These are phyloP conservation scores for Macaria notata DNA, from an alignment of 2,888 invertebrate genomes.

Conservation along the genomic window DNA sequence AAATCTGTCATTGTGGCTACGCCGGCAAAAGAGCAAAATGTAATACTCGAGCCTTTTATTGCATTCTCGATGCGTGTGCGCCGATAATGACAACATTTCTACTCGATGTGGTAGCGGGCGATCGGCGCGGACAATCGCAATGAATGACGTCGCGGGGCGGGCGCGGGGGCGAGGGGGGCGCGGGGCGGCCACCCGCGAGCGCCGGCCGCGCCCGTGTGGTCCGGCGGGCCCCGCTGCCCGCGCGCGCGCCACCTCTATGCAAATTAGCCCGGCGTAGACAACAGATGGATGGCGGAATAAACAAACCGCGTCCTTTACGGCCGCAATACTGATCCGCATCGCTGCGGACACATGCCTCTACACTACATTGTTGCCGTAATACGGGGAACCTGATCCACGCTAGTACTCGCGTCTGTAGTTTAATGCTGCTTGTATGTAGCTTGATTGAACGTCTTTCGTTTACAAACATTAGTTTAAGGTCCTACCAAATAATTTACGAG, in stretches of 20 bases:
- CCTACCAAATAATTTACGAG: no score
- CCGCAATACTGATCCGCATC: conserved; percentile 40
- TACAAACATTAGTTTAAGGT: no score
- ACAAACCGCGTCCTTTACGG: conserved; percentile 76
- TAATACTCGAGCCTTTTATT: conserved; percentile 61
- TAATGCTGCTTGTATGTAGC: no score
- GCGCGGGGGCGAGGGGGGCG: conserved; percentile 35
- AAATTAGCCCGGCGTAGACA: conserved; percentile 81
- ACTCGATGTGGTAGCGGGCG: conserved; percentile 73
- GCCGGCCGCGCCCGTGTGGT: conserved; percentile 77
- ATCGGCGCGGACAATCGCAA: conserved; percentile 76
- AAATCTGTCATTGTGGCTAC: conserved; percentile 52
- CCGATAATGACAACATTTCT: conserved; percentile 78
- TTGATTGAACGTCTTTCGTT: no score
- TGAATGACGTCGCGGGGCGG: conserved; percentile 71
- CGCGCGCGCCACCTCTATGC: conserved; percentile 81
- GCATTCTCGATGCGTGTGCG: conserved; percentile 69
- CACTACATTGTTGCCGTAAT: conserved; percentile 14
- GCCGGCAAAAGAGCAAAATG: conserved; percentile 48
- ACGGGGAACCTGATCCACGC: no score
- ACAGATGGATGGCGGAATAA: conserved; percentile 82
- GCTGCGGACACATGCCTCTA: conserved; percentile 11
- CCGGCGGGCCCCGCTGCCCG: conserved; percentile 71
- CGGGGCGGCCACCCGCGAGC: conserved; percentile 62
- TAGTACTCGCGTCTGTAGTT: no score